Conservation (phyloP, 2,888 invertebrate species). For the Onthophagus sagittarius region DNA sequence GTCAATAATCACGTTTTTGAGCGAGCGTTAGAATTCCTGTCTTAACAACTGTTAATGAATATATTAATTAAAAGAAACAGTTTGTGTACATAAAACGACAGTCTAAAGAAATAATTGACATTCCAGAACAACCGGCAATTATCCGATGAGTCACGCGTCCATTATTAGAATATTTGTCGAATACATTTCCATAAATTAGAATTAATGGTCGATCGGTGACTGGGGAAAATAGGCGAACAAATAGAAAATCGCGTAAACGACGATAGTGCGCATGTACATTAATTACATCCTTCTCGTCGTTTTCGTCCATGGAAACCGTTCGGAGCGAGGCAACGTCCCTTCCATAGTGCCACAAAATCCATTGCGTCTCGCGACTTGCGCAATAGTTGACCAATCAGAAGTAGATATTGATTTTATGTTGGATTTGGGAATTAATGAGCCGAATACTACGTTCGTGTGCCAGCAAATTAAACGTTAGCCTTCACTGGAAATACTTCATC, state of each 20-base stretch:
- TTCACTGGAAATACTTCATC: not conserved
- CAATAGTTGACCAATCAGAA: not conserved
- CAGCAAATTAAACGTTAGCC: not conserved
- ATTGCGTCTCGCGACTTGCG: not conserved
- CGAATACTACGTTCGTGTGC: not conserved
- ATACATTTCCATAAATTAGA: constrained; percentile 12
- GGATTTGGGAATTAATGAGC: not conserved
- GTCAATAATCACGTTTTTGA: not conserved
- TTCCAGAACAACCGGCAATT: not conserved
- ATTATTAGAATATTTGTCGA: constrained; percentile 8
- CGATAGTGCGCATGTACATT: not conserved
- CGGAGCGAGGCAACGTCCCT: not conserved
- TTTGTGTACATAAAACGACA: not conserved
- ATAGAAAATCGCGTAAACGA: not conserved
- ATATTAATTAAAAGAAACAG: not conserved
- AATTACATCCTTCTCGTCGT: not conserved
- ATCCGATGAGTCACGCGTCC: constrained; percentile 2
- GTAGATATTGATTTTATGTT: not conserved
- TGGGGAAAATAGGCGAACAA: constrained; percentile 6
- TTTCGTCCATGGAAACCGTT: not conserved
- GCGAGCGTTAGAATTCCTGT: not conserved
- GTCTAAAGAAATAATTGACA: not conserved
- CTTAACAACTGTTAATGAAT: not conserved
- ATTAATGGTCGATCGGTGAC: not conserved
- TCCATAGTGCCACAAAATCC: not conserved